phyloP scores from a whole-genome alignment of 2,888 invertebrate genomes.

The Yponomeuta plumbellus region DNA sequence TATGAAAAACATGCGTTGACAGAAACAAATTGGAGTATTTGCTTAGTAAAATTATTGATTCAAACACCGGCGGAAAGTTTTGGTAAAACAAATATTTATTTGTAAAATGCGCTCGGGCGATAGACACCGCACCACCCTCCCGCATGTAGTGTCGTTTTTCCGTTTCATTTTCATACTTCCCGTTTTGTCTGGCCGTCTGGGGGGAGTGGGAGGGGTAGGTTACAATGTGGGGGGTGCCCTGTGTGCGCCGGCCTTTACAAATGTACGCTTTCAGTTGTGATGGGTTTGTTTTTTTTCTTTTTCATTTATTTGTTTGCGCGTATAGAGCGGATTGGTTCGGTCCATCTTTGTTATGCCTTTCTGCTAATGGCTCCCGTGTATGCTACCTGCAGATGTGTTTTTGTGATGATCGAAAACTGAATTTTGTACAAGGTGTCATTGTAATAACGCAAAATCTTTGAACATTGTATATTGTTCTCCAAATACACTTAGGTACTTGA shows the following conservation, averaged over 20 bases:
- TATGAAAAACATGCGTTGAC: too few species aligned
- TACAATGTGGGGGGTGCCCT: conserved; percentile 43
- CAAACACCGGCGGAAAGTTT: too few species aligned
- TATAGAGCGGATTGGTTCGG: neutral
- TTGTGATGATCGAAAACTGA: neutral
- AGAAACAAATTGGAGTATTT: too few species aligned
- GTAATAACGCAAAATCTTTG: too few species aligned
- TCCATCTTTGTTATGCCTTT: neutral
- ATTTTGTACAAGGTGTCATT: too few species aligned
- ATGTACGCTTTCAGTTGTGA: conserved; percentile 9
- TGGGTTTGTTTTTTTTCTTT: neutral
- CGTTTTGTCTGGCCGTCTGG: conserved; percentile 56
- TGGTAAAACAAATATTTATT: too few species aligned
- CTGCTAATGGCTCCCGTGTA: conserved; percentile 32
- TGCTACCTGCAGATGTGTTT: neutral
- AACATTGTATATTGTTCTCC: too few species aligned
- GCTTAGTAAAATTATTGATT: too few species aligned
- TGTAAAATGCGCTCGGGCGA: neutral
- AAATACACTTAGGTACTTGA: too few species aligned
- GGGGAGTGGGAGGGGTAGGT: conserved; percentile 28
- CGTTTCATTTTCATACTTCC: conserved; percentile 75
- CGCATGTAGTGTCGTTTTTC: conserved; percentile 58
- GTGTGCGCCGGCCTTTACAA: conserved; percentile 1
- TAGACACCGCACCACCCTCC: neutral
- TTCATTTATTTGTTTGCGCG: neutral